A percentile compares a stretch with the other conserved stretches of the same genome.
Conservation (phyloP, 2,797 vertebrate genomes). For the Podarcis siculus region DNA sequence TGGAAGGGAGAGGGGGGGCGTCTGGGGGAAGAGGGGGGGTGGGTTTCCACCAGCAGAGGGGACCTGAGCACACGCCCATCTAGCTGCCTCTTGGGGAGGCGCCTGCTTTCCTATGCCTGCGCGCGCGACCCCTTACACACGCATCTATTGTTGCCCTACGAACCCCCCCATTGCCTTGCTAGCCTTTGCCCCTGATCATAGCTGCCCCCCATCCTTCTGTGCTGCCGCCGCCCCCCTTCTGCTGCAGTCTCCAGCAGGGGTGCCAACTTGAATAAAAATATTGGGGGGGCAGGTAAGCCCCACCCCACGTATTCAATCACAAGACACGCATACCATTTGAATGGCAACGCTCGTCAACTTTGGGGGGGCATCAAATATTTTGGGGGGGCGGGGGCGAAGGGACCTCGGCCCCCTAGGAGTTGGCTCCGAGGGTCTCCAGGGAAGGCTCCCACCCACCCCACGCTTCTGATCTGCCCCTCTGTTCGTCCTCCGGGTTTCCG, state of each 20-base stretch:
- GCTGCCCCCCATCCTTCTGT: not conserved
- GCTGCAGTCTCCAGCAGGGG: not conserved
- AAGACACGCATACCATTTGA: no score
- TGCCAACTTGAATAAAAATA: not conserved
- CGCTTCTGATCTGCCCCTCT: not conserved
- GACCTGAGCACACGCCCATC: not conserved
- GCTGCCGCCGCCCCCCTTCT: not conserved
- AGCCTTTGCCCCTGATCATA: no score
- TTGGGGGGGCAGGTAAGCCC: no score
- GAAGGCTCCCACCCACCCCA: not conserved
- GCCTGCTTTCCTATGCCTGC: not conserved
- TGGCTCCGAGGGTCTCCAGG: constrained; percentile 13
- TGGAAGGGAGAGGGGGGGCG: not conserved
- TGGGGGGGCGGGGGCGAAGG: no score
- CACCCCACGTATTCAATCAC: no score
- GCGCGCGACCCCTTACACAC: no score
- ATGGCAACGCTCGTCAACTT: no score
- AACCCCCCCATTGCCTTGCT: not conserved
- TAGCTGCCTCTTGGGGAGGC: not conserved
- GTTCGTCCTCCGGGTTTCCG: not conserved
- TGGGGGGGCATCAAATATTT: no score
- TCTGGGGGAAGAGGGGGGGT: not conserved
- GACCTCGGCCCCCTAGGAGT: no score
- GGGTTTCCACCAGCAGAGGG: not conserved
- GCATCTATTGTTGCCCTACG: not conserved